A percentile compares a stretch with the other conserved stretches of the same genome.
These are phyloP conservation scores for Anadara kagoshimensis DNA, from an alignment of 1,140 invertebrate genomes.

Conservation along the genomic window DNA sequence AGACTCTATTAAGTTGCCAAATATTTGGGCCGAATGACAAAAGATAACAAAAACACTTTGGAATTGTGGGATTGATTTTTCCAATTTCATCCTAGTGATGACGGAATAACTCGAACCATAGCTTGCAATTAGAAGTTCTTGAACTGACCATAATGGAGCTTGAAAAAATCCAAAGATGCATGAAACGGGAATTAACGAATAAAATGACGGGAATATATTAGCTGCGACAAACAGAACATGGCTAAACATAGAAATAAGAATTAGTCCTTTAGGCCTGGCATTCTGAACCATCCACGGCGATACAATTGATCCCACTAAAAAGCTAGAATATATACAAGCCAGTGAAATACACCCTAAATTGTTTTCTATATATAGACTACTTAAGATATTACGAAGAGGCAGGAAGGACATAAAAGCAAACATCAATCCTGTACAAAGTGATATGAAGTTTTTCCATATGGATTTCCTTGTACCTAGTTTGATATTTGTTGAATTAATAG, in stretches of 20 bases:
- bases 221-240: slow-evolving; percentile 52
- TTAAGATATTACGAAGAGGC: slow-evolving; percentile 54
- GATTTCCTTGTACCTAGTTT: slow-evolving; percentile 42
- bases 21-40: slow-evolving; percentile 52
- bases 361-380: slow-evolving; percentile 44
- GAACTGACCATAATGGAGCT: slow-evolving; percentile 50
- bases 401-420: slow-evolving; percentile 56
- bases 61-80: slow-evolving; percentile 53
- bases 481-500: not conserved
- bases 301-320: slow-evolving; percentile 48
- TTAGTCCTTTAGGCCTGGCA: slow-evolving; percentile 50
- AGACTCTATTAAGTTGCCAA: slow-evolving; percentile 52
- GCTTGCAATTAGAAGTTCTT: slow-evolving; percentile 52
- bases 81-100: slow-evolving; percentile 44
- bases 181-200: slow-evolving; percentile 45
- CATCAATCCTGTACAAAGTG: slow-evolving; percentile 50
- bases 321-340: slow-evolving; percentile 44
- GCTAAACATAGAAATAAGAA: slow-evolving; percentile 48
- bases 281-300: slow-evolving; percentile 54
- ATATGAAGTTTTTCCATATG: slow-evolving; percentile 54
- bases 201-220: slow-evolving; percentile 49
- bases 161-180: slow-evolving; percentile 52
- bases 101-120: slow-evolving; percentile 53
- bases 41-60: slow-evolving; percentile 55
- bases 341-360: slow-evolving; percentile 45